Conservation (phyloP, 2,113 vertebrate species). For the Rhagologus leucostigma region DNA sequence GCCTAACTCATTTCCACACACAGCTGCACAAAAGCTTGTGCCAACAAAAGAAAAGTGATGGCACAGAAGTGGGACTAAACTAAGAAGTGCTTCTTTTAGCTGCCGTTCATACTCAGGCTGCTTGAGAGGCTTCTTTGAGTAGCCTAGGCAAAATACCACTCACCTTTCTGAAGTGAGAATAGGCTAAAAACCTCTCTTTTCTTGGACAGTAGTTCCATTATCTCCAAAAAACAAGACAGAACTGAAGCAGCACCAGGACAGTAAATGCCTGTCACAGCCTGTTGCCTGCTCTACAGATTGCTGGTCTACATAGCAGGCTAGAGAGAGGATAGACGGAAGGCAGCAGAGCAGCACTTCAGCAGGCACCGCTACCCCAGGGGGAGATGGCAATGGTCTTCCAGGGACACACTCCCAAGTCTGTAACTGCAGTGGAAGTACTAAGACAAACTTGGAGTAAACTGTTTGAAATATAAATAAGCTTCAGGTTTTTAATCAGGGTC, state of each 20-base stretch:
- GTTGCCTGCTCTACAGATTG: not conserved
- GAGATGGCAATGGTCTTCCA: not conserved
- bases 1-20: not conserved
- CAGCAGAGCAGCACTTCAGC: not conserved
- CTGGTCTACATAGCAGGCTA: not conserved
- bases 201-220: not conserved
- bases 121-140: not conserved
- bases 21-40: not conserved
- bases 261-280: not conserved
- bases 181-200: not conserved
- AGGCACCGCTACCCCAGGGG: fast-evolving
- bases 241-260: not conserved
- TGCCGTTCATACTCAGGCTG: not conserved
- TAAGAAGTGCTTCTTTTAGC: not conserved
- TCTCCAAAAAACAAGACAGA: not conserved
- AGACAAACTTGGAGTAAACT: not conserved
- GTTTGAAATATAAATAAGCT: not conserved
- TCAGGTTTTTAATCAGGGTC: not conserved
- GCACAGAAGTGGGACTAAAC: not conserved
- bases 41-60: not conserved
- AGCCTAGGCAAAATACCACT: not conserved
- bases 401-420: not conserved
- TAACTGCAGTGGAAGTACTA: not conserved
- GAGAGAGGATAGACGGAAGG: not conserved
- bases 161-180: not conserved